Base-by-base conservation (phyloP, 2,888 invertebrate species). In the Esperia sulphurella region DNA sequence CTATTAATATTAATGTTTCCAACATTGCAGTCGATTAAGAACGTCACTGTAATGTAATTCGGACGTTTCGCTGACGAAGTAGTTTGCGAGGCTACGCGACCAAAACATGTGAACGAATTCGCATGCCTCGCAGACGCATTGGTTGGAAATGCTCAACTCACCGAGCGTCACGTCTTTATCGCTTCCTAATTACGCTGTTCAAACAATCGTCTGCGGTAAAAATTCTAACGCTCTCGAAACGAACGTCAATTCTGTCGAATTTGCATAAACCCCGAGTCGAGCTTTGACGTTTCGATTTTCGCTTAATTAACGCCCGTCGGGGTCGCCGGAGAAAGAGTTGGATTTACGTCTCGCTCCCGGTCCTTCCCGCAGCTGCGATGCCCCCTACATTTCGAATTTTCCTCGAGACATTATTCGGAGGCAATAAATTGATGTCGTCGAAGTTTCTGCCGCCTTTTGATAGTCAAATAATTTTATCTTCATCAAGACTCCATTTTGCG, bases 211-310 rank as follows among this genome's bases (percentile, higher is more conserved):
- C 74, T 68, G 63, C 71, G 72, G 72, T 74, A 79, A 77, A 83
- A 83, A 83, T 80, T 81, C 78, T 74, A 77, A 71, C 76, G 70
- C 63, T 66, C 78, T 72, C 74, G 73, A 76, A 79, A 75, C 74
- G 71, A 76, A 79, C 86, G 83, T 80, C 82, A 75, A 85, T 85
- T 84, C 79, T 72, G 68, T 63, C 61, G 73, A 82, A 87, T 87
- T 86, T 85, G 81, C 87, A 87, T 87, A 84, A 80, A 83, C 75
- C 80, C 73, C 65, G 78, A 69, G 72, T 71, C 70, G 73, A 72
- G 80, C 81, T 83, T 83, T 86, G 85, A 83, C 86, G 79, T 82
- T 86, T 85, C 82, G 85, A 86, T 87, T 85, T 86, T 84, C 82
- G 85, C 84, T 86, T 85, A 88, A 88, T 87, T 87, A 88, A 81